phyloP scores from a whole-genome alignment of 1,140 invertebrate genomes.

The Drosophila nikananu region DNA sequence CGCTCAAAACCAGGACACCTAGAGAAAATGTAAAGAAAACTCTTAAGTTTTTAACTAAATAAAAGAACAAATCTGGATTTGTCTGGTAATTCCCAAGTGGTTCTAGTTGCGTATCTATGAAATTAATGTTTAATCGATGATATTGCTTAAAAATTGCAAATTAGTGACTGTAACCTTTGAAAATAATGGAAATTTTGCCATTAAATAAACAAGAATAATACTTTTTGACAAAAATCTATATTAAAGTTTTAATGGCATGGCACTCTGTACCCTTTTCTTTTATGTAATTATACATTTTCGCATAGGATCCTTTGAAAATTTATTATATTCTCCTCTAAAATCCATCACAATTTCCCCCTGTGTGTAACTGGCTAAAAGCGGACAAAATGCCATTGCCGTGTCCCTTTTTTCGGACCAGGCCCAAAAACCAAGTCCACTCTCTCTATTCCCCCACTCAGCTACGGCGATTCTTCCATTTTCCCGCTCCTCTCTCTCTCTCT shows the following conservation, averaged over 20 bases:
- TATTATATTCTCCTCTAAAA: too few relatives aligned
- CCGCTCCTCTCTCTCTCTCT: slow-evolving; percentile 9
- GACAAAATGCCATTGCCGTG: slow-evolving; percentile 74
- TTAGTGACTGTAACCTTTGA: too few relatives aligned
- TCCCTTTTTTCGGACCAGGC: slow-evolving; percentile 68
- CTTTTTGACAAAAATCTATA: too few relatives aligned
- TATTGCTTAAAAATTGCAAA: background rate
- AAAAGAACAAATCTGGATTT: background rate
- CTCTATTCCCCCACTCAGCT: slow-evolving; percentile 1
- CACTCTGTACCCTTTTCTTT: too few relatives aligned
- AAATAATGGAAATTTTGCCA: too few relatives aligned
- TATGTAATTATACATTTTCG: too few relatives aligned
- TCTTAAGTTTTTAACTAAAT: background rate
- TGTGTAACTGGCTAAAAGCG: slow-evolving; percentile 50
- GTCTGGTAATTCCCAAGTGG: background rate
- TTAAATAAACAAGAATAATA: too few relatives aligned
- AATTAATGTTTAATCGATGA: background rate
- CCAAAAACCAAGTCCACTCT: slow-evolving; percentile 35
- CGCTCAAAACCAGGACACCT: slow-evolving; percentile 22
- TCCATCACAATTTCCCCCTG: slow-evolving; percentile 1
- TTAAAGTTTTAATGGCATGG: too few relatives aligned
- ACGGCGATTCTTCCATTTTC: slow-evolving; percentile 7
- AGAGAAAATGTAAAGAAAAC: background rate
- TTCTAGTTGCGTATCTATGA: background rate
- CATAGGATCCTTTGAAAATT: too few relatives aligned